Evolutionary conservation across 2,888 invertebrate species (phyloP), one percentile per base, ranked within the genome.

Genomic region (Cheilosia soror): DNA sequence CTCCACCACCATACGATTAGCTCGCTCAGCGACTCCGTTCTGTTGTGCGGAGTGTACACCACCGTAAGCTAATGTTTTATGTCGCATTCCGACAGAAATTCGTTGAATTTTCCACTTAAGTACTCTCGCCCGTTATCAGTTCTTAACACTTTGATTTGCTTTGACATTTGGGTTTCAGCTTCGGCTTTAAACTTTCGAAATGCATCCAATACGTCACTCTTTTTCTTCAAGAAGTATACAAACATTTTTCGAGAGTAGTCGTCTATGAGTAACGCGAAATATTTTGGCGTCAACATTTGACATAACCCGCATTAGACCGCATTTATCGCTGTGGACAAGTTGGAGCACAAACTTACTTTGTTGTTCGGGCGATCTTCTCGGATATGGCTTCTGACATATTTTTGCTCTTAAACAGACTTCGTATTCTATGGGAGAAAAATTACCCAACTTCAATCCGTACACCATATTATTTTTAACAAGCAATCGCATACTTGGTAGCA

Each of bases 201-300:
- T 13, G 42, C 71, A 65, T 57, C 20, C 1, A 68, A 53, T 2
- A 53, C 49, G 9, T 53, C 62, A 51, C 37, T 42, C n/a, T 71
- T 71, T 6, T 27, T 13, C 15, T 53, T 69, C 5, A 58, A 47
- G 13, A 69, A 60, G 5, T 85, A 87, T 2, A 81, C 60, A 63
- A 72, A 69, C 2, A 79, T 63, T n/a, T 58, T 60, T 6, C 84
- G 60, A 2, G 75, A 77, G 1, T 53, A 44, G 40, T 85, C 84
- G 42, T 87, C 87, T 2, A 87, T 83, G 62, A 87, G 80, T 5
- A 75, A 78, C 0, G 75, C 51, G 40, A 88, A 87, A 78, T 87
- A 88, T n/a, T n/a, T 51, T 47, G 4, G 81, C 53, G 7, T 83
- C 85, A 47, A 83, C 87, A 20, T 55, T 47, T 11, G 87, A 87